phyloP scores from a whole-genome alignment of 2,113 vertebrate genomes.

The Numida meleagris region DNA sequence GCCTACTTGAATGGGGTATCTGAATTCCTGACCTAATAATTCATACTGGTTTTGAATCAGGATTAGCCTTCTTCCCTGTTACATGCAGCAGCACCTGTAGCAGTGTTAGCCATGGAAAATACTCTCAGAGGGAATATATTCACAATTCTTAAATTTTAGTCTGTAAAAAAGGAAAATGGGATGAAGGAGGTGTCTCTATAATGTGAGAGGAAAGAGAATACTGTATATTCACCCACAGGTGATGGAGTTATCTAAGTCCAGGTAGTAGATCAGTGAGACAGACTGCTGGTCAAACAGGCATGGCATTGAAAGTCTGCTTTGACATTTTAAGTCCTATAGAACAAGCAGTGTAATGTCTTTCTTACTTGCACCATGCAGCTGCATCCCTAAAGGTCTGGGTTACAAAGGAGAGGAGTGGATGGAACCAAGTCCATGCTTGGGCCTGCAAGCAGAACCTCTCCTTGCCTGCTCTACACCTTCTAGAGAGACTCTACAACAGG shows the following conservation, averaged over 20 bases:
- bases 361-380: background rate
- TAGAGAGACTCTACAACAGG: too few relatives aligned
- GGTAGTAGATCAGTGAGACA: background rate
- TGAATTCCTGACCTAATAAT: background rate
- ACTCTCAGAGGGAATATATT: background rate
- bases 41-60: background rate
- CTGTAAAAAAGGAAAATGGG: background rate
- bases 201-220: background rate
- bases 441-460: too few relatives aligned
- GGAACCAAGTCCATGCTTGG: too few relatives aligned
- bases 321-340: background rate
- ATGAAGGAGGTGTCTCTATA: background rate
- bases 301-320: background rate
- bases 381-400: background rate
- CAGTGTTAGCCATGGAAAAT: background rate
- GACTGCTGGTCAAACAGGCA: background rate
- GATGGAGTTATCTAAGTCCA: background rate
- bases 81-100: background rate
- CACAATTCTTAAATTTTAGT: background rate
- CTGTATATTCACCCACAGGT: background rate
- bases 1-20: background rate
- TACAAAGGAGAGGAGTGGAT: background rate
- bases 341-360: background rate
- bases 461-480: too few relatives aligned
- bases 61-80: background rate